Evolutionary conservation across 2,888 invertebrate genomes (phyloP).

Genomic region (Gari tellinella): DNA sequence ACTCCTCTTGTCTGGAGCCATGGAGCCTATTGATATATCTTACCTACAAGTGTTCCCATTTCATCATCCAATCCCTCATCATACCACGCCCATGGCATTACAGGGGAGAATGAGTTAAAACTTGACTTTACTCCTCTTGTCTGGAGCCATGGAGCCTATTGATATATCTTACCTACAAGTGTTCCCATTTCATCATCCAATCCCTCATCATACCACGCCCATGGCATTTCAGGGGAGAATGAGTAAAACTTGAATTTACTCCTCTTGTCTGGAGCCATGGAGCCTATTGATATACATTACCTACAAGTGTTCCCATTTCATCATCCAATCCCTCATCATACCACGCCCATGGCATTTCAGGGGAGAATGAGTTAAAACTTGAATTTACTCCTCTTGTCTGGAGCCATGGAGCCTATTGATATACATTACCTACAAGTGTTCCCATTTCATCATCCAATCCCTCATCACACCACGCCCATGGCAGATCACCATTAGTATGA

Average conservation of each 20-base stretch:
- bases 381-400: no score
- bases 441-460: slow-evolving; percentile 81
- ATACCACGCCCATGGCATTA: slow-evolving; percentile 85
- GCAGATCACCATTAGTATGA: slow-evolving; percentile 83
- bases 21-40: no score
- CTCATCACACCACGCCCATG: slow-evolving; percentile 85
- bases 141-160: no score
- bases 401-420: no score
- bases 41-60: slow-evolving; percentile 84
- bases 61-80: slow-evolving; percentile 83
- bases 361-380: no score
- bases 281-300: no score
- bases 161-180: slow-evolving; percentile 83
- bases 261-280: no score
- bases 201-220: slow-evolving; percentile 84
- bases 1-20: no score
- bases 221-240: slow-evolving; percentile 85
- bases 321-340: slow-evolving; percentile 84
- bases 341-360: slow-evolving; percentile 84
- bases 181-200: slow-evolving; percentile 81
- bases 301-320: slow-evolving; percentile 84
- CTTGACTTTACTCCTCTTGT: no score
- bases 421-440: slow-evolving; percentile 83
- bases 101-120: no score
- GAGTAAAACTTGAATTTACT: no score